Evolutionary conservation across 2,888 invertebrate species (phyloP).

Genomic region (Herminia tarsipennalis): DNA sequence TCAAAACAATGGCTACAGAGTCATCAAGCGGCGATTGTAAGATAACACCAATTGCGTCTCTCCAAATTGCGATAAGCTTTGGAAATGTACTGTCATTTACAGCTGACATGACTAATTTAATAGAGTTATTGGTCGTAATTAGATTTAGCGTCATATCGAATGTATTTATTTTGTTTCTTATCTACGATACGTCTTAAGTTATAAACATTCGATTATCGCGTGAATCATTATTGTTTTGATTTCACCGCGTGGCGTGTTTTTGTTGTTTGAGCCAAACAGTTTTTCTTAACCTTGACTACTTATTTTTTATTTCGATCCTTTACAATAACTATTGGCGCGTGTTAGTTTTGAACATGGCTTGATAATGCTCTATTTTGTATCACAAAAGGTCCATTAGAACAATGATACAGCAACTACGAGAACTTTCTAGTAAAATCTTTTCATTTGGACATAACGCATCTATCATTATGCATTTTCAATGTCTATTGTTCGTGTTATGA

Average conservation of each 20-base stretch:
- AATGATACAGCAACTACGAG: background rate
- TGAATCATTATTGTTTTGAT: constrained; percentile 2
- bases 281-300: background rate
- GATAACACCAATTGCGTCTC: constrained; percentile 20
- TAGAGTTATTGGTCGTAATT: constrained; percentile 15
- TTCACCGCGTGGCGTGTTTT: background rate
- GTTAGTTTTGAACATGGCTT: too few species aligned
- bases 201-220: too few species aligned
- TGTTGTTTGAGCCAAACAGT: background rate
- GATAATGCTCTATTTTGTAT: too few species aligned
- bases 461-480: constrained; percentile 29
- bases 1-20: constrained; percentile 40
- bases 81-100: constrained; percentile 9
- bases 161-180: too few species aligned
- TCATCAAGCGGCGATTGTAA: constrained; percentile 27
- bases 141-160: too few species aligned
- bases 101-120: constrained; percentile 20
- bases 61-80: constrained; percentile 23
- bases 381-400: background rate
- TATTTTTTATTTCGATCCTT: background rate
- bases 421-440: constrained; percentile 29
- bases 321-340: too few species aligned
- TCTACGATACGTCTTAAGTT: constrained; percentile 8
- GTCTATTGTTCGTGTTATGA: constrained; percentile 34
- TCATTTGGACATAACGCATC: constrained; percentile 19